Evolutionary conservation across 2,888 invertebrate species (phyloP).

Genomic region (Rhogogaster chlorosoma): DNA sequence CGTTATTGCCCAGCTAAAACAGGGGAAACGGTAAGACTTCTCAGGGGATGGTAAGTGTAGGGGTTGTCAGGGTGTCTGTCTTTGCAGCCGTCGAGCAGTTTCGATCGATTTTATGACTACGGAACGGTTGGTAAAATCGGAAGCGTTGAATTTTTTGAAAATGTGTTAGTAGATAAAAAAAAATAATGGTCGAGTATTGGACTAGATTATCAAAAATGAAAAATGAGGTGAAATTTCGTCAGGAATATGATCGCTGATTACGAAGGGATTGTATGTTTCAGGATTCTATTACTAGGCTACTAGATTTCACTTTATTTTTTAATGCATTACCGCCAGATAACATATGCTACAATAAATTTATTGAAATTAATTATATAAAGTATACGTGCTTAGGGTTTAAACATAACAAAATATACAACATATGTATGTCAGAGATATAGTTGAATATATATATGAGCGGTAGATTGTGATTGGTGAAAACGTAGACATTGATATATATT

Average conservation of each 20-base stretch:
- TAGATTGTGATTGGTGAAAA: background rate
- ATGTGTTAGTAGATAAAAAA: background rate
- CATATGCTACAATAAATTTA: slow-evolving; percentile 35
- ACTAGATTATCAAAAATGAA: background rate
- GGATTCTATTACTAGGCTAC: background rate
- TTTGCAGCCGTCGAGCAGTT: background rate
- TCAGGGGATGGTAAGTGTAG: background rate
- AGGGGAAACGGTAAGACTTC: background rate
- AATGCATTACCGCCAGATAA: background rate
- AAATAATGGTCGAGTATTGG: background rate
- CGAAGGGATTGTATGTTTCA: background rate
- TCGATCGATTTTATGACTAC: background rate
- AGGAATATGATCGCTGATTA: background rate
- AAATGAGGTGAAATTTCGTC: background rate
- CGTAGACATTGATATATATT: background rate
- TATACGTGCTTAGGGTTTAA: slow-evolving; percentile 11
- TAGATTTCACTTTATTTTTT: background rate
- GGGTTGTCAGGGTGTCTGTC: background rate
- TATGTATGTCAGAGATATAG: slow-evolving; percentile 1
- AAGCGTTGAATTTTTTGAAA: background rate
- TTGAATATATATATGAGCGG: background rate
- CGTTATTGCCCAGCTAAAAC: background rate
- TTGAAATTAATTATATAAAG: slow-evolving; percentile 23
- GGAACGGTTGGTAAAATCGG: background rate
- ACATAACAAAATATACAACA: slow-evolving; percentile 32